Percentiles rank a stretch among this genome's conserved stretches.
These are phyloP conservation scores for Aurelia aurita complex sp. Pacific DNA, from an alignment of 30 jellyfish, hydroid and myxozoan genomes.

Conservation along the genomic window DNA sequence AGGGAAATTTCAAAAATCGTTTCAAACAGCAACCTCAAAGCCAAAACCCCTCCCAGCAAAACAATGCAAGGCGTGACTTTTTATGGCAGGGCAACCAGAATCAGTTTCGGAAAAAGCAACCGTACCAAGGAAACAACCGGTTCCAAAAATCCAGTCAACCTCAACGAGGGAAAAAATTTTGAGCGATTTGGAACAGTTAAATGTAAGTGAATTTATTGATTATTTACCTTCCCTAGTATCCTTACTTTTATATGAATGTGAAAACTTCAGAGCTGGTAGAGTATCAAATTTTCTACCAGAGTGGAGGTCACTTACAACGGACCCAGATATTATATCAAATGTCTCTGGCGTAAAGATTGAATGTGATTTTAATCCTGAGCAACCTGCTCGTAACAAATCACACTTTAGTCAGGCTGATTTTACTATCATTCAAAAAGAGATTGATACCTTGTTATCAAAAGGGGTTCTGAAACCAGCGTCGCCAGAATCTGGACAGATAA, in stretches of 20 bases:
- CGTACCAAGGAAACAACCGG: too few relatives aligned
- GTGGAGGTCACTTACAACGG: background rate
- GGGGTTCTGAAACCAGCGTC: background rate
- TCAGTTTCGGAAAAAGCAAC: too few relatives aligned
- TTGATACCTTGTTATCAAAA: background rate
- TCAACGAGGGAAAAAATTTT: too few relatives aligned
- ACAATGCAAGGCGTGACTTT: constrained; percentile 17
- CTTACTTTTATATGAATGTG: background rate
- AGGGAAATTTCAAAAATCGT: background rate
- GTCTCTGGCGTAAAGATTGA: background rate
- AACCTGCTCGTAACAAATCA: background rate
- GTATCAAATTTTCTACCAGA: background rate
- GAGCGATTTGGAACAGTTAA: background rate
- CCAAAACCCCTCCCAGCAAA: background rate
- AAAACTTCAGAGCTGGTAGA: constrained; percentile 18
- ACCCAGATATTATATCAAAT: constrained; percentile 18
- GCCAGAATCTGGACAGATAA: constrained; percentile 10
- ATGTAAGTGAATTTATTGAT: background rate
- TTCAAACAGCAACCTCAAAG: background rate
- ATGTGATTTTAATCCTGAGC: background rate
- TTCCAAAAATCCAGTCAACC: too few relatives aligned
- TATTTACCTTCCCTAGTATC: background rate
- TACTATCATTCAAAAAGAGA: background rate
- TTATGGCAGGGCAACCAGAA: too few relatives aligned
- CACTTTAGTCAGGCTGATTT: background rate